Evolutionary conservation across 2,797 vertebrate genomes (phyloP).

Genomic region (Leptatherina wallacei): DNA sequence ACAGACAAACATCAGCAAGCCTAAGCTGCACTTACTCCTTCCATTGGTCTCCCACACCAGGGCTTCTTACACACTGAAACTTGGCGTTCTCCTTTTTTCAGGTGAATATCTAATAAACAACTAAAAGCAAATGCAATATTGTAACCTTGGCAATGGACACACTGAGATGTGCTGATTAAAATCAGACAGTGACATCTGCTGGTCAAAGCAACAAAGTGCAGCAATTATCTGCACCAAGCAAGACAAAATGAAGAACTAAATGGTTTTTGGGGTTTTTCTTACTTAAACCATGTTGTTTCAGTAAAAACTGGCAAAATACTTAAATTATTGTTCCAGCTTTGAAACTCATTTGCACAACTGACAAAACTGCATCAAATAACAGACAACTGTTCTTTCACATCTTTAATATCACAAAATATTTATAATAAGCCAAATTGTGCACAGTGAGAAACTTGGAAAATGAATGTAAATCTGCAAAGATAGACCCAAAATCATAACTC

Average conservation of each 20-base stretch:
- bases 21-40: neutral
- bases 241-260: neutral
- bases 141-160: neutral
- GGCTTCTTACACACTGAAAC: neutral
- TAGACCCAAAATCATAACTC: slow-evolving; percentile 40
- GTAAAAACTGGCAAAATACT: neutral
- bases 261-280: neutral
- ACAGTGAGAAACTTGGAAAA: slow-evolving; percentile 54
- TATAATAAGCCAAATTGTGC: slow-evolving; percentile 53
- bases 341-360: neutral
- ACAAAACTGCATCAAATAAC: slow-evolving; percentile 24
- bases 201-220: slow-evolving; percentile 22
- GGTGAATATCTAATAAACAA: neutral
- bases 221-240: neutral
- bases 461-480: slow-evolving; percentile 37
- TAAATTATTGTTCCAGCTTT: neutral
- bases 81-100: neutral
- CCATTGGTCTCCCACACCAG: neutral
- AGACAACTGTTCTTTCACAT: slow-evolving; percentile 41
- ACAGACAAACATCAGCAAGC: neutral
- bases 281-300: neutral
- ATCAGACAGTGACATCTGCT: slow-evolving; percentile 38
- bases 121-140: neutral
- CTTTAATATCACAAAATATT: slow-evolving; percentile 79
- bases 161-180: neutral